Evolutionary conservation across 2,797 vertebrate species (phyloP).

Genomic region (Choloepus didactylus): DNA sequence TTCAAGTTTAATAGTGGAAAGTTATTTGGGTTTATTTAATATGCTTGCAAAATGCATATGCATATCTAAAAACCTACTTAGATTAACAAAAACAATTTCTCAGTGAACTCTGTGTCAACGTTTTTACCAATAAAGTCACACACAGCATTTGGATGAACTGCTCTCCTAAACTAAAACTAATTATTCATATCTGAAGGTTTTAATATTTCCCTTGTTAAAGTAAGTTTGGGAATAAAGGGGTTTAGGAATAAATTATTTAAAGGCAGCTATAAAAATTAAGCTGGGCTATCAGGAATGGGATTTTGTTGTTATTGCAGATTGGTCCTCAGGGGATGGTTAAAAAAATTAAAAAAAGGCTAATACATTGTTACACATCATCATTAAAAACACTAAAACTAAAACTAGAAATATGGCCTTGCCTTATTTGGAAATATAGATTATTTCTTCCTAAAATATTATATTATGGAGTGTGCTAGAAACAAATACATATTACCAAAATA

Average conservation of each 20-base stretch:
- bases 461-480: not conserved
- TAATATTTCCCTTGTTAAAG: not conserved
- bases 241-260: constrained; percentile 23
- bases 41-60: not conserved
- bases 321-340: not conserved
- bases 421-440: not conserved
- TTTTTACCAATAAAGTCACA: constrained; percentile 15
- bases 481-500: not conserved
- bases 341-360: not conserved
- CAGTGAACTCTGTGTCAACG: not conserved
- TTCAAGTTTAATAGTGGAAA: not conserved
- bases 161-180: not conserved
- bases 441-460: not conserved
- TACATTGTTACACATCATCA: not conserved
- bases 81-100: not conserved
- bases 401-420: not conserved
- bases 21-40: not conserved
- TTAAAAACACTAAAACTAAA: not conserved
- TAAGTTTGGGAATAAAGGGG: not conserved
- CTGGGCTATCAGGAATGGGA: not conserved
- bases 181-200: not conserved
- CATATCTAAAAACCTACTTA: not conserved
- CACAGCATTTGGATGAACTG: not conserved
- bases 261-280: not conserved
- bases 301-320: not conserved